Conservation (phyloP, 2,888 invertebrate genomes). For the Coenonympha arcania region DNA sequence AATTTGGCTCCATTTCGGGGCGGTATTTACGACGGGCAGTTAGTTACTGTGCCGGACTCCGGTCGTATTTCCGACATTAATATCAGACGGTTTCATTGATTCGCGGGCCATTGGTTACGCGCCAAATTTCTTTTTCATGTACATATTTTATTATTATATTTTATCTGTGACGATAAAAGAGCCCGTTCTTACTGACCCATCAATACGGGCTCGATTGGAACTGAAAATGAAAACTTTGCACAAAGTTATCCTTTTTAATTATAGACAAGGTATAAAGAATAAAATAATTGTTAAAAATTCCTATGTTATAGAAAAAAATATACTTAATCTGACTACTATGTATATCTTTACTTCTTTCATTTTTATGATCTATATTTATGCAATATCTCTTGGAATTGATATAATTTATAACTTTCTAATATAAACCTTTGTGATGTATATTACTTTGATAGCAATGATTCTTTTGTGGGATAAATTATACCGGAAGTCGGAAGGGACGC, state of each 20-base stretch:
- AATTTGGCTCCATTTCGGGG: slow-evolving; percentile 12
- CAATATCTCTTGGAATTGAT: background rate
- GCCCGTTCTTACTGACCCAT: no score
- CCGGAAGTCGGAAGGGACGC: slow-evolving; percentile 3
- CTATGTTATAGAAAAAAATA: no score
- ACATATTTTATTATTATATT: background rate
- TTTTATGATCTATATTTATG: background rate
- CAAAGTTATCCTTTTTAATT: no score
- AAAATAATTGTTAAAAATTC: no score
- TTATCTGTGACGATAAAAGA: no score
- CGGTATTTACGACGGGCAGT: slow-evolving; percentile 11
- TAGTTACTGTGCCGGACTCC: slow-evolving; percentile 9
- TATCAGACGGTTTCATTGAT: slow-evolving; percentile 22
- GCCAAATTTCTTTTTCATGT: background rate
- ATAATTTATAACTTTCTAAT: background rate
- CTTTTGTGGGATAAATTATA: background rate
- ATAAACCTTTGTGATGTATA: background rate
- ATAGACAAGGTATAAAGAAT: no score
- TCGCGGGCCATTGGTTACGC: slow-evolving; percentile 14
- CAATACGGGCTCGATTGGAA: no score
- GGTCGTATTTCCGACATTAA: slow-evolving; percentile 18
- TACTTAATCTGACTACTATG: no score
- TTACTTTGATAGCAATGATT: background rate
- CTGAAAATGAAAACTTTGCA: no score
- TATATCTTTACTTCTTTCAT: no score